Evolutionary conservation across 2,113 vertebrate genomes (phyloP).

Genomic region (Tachysurus vachellii): DNA sequence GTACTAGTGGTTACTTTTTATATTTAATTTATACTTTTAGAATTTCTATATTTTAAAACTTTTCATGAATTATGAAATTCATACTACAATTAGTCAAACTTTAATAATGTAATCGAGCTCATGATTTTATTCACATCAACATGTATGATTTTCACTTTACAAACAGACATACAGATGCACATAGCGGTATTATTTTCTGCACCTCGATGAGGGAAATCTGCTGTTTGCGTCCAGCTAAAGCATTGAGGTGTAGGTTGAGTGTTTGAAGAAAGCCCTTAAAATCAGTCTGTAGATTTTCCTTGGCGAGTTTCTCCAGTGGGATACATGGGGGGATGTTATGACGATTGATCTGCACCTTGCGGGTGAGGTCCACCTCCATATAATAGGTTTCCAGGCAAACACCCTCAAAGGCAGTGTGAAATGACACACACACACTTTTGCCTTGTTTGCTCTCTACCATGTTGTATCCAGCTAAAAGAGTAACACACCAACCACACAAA

Average conservation of each 20-base stretch:
- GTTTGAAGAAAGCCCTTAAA: constrained; percentile 62
- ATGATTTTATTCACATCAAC: neutral
- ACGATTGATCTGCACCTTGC: constrained; percentile 61
- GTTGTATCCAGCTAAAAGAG: constrained; percentile 69
- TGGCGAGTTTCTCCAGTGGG: constrained; percentile 60
- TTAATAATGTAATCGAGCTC: neutral
- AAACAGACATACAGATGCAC: neutral
- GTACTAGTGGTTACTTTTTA: neutral
- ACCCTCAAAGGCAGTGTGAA: constrained; percentile 68
- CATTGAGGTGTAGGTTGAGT: constrained; percentile 70
- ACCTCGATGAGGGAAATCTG: constrained; percentile 74
- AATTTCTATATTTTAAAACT: neutral
- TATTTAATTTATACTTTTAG: neutral
- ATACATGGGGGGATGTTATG: constrained; percentile 75
- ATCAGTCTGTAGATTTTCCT: constrained; percentile 62
- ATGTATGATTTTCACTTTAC: neutral
- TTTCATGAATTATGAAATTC: neutral
- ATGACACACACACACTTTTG: constrained; percentile 65
- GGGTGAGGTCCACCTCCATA: constrained; percentile 68
- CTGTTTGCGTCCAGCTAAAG: constrained; percentile 66
- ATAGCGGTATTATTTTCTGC: neutral
- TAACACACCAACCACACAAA: neutral
- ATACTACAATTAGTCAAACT: neutral
- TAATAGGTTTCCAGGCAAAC: constrained; percentile 70
- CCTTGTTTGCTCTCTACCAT: constrained; percentile 58